Percentiles rank a stretch among this genome's conserved stretches.
Conservation (phyloP, 2,113 vertebrate genomes). For the Salvelinus fontinalis region DNA sequence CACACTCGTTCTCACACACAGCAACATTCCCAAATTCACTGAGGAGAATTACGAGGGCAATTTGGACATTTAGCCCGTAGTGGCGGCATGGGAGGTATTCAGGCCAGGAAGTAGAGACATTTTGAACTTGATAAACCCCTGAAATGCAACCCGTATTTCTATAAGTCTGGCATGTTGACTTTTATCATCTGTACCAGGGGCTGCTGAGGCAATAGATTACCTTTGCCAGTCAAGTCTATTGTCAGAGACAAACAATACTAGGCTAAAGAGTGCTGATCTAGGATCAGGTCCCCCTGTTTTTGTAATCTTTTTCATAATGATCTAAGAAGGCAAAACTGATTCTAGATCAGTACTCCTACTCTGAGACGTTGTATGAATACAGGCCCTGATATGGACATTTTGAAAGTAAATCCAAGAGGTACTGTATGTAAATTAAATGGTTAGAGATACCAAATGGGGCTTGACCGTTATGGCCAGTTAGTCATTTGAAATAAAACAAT, state of each 20-base stretch:
- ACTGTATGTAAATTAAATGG: background rate
- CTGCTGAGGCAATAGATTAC: no score
- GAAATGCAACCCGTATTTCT: slow-evolving; percentile 1
- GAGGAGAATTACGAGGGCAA: slow-evolving; percentile 21
- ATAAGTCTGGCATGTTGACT: background rate
- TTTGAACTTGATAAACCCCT: background rate
- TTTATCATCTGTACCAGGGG: background rate
- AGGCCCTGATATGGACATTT: background rate
- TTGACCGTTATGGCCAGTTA: no score
- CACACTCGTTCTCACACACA: slow-evolving; percentile 16
- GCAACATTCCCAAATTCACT: slow-evolving; percentile 9
- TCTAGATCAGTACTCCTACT: no score
- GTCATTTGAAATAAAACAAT: no score
- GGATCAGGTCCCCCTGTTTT: no score
- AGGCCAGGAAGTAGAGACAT: background rate
- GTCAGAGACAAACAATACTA: background rate
- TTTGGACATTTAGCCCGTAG: slow-evolving; percentile 30
- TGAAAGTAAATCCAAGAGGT: background rate
- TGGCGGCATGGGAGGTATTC: slow-evolving; percentile 6
- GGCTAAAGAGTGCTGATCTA: background rate
- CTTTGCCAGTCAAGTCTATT: no score
- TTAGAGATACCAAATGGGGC: background rate
- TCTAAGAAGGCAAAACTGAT: no score
- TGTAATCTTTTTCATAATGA: no score
- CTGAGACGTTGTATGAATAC: no score